A percentile compares a stretch with the other conserved stretches of the same genome.
Evolutionary conservation across 2,797 vertebrate genomes (phyloP).

Genomic region (Pagetopsis macropterus): DNA sequence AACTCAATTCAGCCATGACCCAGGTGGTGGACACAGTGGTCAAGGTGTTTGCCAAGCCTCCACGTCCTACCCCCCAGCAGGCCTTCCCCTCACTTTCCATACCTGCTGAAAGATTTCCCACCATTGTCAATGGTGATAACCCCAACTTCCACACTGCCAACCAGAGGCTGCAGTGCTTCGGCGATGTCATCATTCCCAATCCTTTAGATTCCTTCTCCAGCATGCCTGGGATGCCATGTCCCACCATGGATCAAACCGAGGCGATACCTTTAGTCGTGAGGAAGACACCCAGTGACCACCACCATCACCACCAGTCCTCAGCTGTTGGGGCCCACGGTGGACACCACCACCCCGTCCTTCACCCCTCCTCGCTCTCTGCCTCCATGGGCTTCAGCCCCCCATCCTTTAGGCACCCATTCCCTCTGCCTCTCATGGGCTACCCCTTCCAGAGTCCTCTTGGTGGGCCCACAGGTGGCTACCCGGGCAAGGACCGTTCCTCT

Average conservation of each 20-base stretch:
- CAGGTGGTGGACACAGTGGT: conserved; percentile 99
- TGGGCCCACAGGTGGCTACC: conserved; percentile 89
- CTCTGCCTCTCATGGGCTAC: conserved; percentile 95
- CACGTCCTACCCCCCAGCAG: conserved; percentile 94
- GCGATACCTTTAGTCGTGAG: conserved; percentile 95
- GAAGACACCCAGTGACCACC: conserved; percentile 90
- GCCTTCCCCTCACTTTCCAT: conserved; percentile 95
- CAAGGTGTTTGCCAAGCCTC: conserved; percentile 96
- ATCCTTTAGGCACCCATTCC: conserved; percentile 96
- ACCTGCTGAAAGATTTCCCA: conserved; percentile 90
- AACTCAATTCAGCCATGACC: conserved; percentile 97
- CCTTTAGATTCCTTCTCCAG: conserved; percentile 93
- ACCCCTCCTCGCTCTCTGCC: conserved; percentile 95
- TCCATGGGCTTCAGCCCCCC: conserved; percentile 92
- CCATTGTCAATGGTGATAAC: conserved; percentile 91
- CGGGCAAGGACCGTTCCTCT: conserved; percentile 92
- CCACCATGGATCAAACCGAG: conserved; percentile 94
- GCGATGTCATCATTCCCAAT: conserved; percentile 97
- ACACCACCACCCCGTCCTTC: conserved; percentile 93
- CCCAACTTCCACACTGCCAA: conserved; percentile 97
- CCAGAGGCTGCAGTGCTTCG: conserved; percentile 96
- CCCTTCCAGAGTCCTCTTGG: conserved; percentile 95
- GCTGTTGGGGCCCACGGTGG: conserved; percentile 88
- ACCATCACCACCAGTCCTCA: conserved; percentile 86
- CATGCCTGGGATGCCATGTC: conserved; percentile 87